Percentiles rank a stretch among this genome's conserved stretches.
Evolutionary conservation across 1,140 invertebrate genomes (phyloP).

Genomic region (Trigoniulus corallinus): DNA sequence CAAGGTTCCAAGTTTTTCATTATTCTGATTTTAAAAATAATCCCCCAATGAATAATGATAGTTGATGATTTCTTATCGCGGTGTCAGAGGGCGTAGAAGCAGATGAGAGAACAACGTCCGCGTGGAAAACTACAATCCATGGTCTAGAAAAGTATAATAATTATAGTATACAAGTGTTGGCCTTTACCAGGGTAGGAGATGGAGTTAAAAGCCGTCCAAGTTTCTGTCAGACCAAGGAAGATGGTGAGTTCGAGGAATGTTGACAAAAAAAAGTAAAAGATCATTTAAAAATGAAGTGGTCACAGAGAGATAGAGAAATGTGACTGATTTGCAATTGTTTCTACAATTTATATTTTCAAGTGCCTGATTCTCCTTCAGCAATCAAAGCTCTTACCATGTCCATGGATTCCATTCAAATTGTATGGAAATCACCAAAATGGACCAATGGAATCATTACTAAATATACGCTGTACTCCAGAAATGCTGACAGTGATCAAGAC

Average conservation of each 20-base stretch:
- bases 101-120: slow-evolving; percentile 74
- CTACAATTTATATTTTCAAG: slow-evolving; percentile 31
- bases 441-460: slow-evolving; percentile 84
- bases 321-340: neutral
- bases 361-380: slow-evolving; percentile 75
- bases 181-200: slow-evolving; percentile 84
- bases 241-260: slow-evolving; percentile 41
- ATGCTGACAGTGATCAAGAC: neutral
- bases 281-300: no score
- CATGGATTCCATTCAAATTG: slow-evolving; percentile 72
- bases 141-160: slow-evolving; percentile 89
- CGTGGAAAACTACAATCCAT: slow-evolving; percentile 79
- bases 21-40: neutral
- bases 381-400: slow-evolving; percentile 87
- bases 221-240: slow-evolving; percentile 87
- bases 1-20: neutral
- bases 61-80: neutral
- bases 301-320: neutral
- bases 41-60: neutral
- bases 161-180: slow-evolving; percentile 90
- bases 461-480: slow-evolving; percentile 31
- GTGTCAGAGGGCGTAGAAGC: neutral
- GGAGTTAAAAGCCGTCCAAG: slow-evolving; percentile 76
- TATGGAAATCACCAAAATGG: slow-evolving; percentile 78
- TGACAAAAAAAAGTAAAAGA: no score